These are phyloP conservation scores for Papilio dardanus DNA, from an alignment of 1,140 invertebrate species.

Conservation along the genomic window DNA sequence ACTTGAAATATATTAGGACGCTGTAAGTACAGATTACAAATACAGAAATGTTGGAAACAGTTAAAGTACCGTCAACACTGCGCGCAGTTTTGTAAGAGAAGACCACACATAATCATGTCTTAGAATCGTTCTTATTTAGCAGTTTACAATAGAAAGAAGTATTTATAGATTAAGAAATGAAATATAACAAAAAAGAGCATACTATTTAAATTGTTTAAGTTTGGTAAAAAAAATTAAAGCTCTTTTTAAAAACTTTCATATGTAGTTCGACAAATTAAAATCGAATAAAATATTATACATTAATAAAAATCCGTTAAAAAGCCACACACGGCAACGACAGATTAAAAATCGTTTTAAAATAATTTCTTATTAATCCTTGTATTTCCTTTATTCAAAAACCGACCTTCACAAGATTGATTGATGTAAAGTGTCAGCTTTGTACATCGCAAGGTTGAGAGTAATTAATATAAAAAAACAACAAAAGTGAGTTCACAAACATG, in stretches of 20 bases:
- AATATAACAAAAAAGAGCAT: not conserved
- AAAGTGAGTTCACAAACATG: slow-evolving; percentile 29
- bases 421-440: slow-evolving; percentile 14
- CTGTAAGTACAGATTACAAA: not conserved
- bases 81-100: not conserved
- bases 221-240: not conserved
- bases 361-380: slow-evolving; percentile 1
- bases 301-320: not conserved
- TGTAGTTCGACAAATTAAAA: not conserved
- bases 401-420: slow-evolving; percentile 22
- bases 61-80: not conserved
- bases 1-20: slow-evolving; percentile 18
- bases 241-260: not conserved
- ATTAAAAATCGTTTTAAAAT: slow-evolving; percentile 21
- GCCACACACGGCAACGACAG: not conserved
- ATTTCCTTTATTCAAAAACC: slow-evolving; percentile 26
- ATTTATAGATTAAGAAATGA: no score
- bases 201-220: not conserved
- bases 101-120: not conserved
- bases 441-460: slow-evolving; percentile 29
- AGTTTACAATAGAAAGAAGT: no score
- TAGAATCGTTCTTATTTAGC: not conserved
- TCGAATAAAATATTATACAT: not conserved
- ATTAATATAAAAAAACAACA: slow-evolving; percentile 27
- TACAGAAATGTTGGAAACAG: not conserved